A percentile compares a stretch with the other conserved stretches of the same genome.
Conservation (phyloP, 2,888 invertebrate genomes). For the Cheilosia variabilis region DNA sequence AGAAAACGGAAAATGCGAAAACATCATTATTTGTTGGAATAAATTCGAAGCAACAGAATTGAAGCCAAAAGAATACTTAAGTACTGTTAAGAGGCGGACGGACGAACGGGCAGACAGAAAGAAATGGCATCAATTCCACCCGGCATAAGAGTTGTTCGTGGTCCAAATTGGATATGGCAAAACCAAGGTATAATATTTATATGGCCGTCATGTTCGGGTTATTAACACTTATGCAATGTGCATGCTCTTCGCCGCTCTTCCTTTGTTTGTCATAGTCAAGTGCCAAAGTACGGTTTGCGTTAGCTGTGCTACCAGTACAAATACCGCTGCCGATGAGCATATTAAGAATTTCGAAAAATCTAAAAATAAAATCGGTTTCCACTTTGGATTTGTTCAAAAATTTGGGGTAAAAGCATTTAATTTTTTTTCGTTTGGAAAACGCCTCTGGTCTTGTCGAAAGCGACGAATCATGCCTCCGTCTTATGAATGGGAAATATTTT, state of each 20-base stretch:
- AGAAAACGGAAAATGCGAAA: constrained; percentile 58
- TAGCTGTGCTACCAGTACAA: constrained; percentile 7
- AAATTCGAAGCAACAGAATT: constrained; percentile 27
- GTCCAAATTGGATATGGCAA: constrained; percentile 93
- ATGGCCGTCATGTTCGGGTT: constrained; percentile 1
- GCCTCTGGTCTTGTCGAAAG: constrained; percentile 38
- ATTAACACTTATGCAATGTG: constrained; percentile 32
- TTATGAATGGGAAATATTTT: constrained; percentile 67
- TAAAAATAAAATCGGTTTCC: constrained; percentile 63
- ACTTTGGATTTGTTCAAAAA: constrained; percentile 51
- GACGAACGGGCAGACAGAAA: constrained; percentile 8
- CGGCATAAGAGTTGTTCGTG: constrained; percentile 90
- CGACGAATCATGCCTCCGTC: constrained; percentile 24
- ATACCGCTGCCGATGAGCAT: constrained; percentile 3
- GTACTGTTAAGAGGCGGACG: constrained; percentile 5
- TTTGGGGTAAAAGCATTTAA: constrained; percentile 27
- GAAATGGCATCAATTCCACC: constrained; percentile 84
- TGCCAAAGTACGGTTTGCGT: constrained; percentile 13
- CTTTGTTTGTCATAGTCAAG: constrained; percentile 26
- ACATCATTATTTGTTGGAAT: constrained; percentile 44
- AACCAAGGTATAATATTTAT: constrained; percentile 86
- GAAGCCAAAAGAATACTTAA: constrained; percentile 32
- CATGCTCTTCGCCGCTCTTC: background rate
- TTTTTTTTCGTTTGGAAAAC: constrained; percentile 4
- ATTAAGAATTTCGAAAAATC: constrained; percentile 50